phyloP scores from a whole-genome alignment of 2,113 vertebrate genomes.

The Ictalurus punctatus region DNA sequence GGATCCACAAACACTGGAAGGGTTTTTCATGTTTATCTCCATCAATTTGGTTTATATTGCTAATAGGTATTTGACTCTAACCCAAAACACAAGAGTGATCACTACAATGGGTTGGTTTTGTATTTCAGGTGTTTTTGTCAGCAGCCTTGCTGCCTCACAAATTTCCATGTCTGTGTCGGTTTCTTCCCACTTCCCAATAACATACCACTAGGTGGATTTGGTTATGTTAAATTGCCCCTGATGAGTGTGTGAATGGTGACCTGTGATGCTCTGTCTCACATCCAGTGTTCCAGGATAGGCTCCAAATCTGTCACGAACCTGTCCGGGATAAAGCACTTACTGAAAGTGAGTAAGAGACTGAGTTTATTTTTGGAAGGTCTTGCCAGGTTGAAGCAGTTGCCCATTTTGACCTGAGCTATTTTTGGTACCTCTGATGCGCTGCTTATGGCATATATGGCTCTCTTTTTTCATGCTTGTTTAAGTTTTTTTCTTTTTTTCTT shows the following conservation, averaged over 20 bases:
- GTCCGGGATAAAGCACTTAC: neutral
- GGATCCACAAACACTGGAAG: neutral
- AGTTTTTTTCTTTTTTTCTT: too few species aligned
- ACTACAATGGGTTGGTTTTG: neutral
- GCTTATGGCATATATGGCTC: neutral
- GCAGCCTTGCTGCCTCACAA: neutral
- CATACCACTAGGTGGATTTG: neutral
- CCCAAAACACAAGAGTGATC: neutral
- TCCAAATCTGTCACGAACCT: neutral
- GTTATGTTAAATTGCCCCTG: neutral
- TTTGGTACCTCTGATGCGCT: neutral
- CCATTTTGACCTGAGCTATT: neutral
- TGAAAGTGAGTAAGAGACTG: neutral
- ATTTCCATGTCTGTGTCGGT: neutral
- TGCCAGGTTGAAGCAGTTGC: neutral
- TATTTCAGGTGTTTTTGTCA: neutral
- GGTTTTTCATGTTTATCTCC: neutral
- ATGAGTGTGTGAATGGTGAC: neutral
- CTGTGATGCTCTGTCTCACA: neutral
- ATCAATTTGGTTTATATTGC: neutral
- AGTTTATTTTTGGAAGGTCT: constrained; percentile 1
- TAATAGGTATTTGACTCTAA: neutral
- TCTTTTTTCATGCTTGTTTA: neutral
- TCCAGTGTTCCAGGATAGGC: neutral
- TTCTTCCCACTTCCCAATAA: neutral